Conservation (phyloP, 2,797 vertebrate species). For the Peromyscus melanophrys region DNA sequence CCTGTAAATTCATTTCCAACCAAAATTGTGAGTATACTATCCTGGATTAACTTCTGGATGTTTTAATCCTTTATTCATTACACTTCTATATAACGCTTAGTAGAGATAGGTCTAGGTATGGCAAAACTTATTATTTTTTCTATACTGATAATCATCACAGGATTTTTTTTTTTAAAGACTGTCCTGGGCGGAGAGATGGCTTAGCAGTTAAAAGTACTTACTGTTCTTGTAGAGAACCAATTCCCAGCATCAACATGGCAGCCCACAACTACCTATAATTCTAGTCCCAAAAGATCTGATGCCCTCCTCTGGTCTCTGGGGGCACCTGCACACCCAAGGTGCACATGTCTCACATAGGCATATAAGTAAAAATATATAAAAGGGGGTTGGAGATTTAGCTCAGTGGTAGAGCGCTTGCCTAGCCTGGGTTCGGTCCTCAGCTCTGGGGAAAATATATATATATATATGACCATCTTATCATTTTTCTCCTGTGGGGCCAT, state of each 20-base stretch:
- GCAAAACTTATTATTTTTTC: conserved; percentile 36
- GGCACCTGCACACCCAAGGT: background rate
- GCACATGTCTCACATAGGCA: background rate
- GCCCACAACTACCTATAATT: background rate
- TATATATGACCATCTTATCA: too few relatives aligned
- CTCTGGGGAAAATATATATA: too few relatives aligned
- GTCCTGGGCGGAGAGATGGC: background rate
- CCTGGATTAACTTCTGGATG: background rate
- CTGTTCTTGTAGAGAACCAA: background rate
- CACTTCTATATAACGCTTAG: background rate
- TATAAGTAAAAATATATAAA: background rate
- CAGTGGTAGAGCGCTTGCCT: too few relatives aligned
- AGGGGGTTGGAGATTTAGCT: too few relatives aligned
- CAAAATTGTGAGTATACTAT: background rate
- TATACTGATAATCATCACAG: background rate
- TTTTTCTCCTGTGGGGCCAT: background rate
- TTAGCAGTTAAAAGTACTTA: background rate
- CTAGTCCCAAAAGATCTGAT: background rate
- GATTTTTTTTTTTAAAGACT: background rate
- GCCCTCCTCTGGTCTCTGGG: background rate
- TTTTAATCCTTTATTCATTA: background rate
- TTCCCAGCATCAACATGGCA: background rate
- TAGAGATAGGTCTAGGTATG: background rate
- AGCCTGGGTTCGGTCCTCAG: too few relatives aligned
- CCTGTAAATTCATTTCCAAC: background rate